phyloP scores from a whole-genome alignment of 2,113 vertebrate genomes.

The Hemichromis elongatus region DNA sequence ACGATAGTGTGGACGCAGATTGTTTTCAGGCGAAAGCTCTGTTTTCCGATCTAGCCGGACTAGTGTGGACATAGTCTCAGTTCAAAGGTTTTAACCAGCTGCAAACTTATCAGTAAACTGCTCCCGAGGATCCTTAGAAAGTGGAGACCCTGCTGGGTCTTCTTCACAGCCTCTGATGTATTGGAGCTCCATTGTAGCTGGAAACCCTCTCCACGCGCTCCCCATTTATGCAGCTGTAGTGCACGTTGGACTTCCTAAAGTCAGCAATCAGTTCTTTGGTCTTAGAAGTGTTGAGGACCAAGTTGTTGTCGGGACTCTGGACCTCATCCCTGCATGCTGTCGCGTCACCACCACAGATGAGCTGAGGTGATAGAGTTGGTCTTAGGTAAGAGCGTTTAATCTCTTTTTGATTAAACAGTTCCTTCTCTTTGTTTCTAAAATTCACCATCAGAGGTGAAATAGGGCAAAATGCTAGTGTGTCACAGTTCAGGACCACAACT shows the following conservation, averaged over 20 bases:
- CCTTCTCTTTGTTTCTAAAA: not conserved
- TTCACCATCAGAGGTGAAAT: not conserved
- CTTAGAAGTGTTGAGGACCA: not conserved
- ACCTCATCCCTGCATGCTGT: not conserved
- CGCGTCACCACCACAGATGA: not conserved
- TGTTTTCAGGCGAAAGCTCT: too few relatives aligned
- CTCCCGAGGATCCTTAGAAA: not conserved
- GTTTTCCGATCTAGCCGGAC: too few relatives aligned
- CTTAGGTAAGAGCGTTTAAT: not conserved
- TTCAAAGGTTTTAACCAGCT: not conserved
- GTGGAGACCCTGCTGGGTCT: not conserved
- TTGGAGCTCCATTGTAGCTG: not conserved
- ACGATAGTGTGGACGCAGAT: too few relatives aligned
- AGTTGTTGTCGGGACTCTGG: not conserved
- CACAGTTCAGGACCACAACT: not conserved
- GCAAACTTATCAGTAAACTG: not conserved
- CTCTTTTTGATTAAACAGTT: not conserved
- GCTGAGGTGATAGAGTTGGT: not conserved
- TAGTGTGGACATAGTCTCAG: too few relatives aligned
- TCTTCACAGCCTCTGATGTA: not conserved
- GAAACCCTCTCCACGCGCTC: not conserved
- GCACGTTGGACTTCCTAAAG: not conserved
- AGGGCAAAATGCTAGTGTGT: not conserved
- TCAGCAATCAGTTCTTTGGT: not conserved
- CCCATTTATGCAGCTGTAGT: not conserved